Percentiles rank a stretch among this genome's conserved stretches.
Evolutionary conservation across 2,113 vertebrate genomes (phyloP).

Genomic region (Anas platyrhynchos): DNA sequence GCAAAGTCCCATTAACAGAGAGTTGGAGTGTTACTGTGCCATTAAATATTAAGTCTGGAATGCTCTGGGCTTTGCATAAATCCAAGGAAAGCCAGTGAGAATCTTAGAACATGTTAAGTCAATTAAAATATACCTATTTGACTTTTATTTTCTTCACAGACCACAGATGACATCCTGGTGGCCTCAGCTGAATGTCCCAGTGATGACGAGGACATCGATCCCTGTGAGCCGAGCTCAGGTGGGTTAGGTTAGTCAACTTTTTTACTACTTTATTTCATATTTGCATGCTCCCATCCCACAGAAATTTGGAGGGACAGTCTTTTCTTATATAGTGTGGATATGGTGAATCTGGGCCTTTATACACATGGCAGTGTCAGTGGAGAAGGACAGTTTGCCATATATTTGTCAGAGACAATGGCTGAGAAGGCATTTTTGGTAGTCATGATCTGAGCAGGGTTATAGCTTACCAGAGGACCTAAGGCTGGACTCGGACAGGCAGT

Average conservation of each 20-base stretch:
- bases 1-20: neutral
- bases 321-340: neutral
- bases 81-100: neutral
- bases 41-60: neutral
- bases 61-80: neutral
- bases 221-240: constrained; percentile 99
- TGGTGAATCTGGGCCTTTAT: neutral
- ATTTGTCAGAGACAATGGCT: neutral
- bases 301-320: neutral
- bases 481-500: neutral
- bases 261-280: constrained; percentile 87
- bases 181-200: constrained; percentile 97
- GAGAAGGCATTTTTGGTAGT: neutral
- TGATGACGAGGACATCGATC: constrained; percentile 97
- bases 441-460: neutral
- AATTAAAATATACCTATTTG: neutral
- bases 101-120: neutral
- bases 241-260: constrained; percentile 99
- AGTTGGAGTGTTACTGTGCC: neutral
- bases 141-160: constrained; percentile 78
- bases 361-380: neutral
- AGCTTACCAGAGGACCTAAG: neutral
- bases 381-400: neutral
- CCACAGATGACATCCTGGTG: constrained; percentile 91
- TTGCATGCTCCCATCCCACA: constrained; percentile 62